Evolutionary conservation across 2,113 vertebrate genomes (phyloP).

Genomic region (Percina caprodes): DNA sequence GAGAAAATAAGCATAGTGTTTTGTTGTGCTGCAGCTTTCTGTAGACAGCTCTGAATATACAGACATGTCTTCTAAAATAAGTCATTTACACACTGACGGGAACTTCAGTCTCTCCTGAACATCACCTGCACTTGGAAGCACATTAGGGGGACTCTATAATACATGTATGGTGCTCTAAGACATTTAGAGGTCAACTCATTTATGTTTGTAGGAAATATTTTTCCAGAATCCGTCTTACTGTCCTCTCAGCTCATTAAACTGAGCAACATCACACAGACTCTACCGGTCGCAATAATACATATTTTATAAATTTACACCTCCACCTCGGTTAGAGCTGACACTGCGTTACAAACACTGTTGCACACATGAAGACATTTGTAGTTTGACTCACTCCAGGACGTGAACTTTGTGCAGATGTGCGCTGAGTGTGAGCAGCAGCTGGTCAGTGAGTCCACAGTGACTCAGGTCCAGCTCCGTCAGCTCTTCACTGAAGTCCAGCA

Average conservation of each 20-base stretch:
- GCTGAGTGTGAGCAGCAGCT: constrained; percentile 38
- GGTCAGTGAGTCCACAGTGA: constrained; percentile 53
- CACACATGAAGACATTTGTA: background rate
- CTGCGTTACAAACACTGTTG: background rate
- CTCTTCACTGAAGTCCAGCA: constrained; percentile 42
- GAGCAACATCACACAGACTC: background rate
- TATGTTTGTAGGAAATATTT: background rate
- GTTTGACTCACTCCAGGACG: constrained; percentile 49
- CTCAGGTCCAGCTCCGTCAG: constrained; percentile 58
- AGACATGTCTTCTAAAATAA: too few relatives aligned
- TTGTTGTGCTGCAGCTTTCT: background rate
- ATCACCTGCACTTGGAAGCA: too few relatives aligned
- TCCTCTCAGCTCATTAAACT: background rate
- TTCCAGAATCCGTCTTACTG: background rate
- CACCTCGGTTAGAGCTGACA: background rate
- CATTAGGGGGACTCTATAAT: too few relatives aligned
- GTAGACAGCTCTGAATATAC: background rate
- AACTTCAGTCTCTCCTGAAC: too few relatives aligned
- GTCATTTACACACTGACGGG: too few relatives aligned
- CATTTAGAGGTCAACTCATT: background rate
- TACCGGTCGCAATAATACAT: background rate
- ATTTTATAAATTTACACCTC: background rate
- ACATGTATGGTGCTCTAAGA: too few relatives aligned
- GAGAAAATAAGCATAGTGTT: too few relatives aligned
- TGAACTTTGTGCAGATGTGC: constrained; percentile 45